Evolutionary conservation across 2,797 vertebrate species (phyloP).

Genomic region (Steatocranus sp.): DNA sequence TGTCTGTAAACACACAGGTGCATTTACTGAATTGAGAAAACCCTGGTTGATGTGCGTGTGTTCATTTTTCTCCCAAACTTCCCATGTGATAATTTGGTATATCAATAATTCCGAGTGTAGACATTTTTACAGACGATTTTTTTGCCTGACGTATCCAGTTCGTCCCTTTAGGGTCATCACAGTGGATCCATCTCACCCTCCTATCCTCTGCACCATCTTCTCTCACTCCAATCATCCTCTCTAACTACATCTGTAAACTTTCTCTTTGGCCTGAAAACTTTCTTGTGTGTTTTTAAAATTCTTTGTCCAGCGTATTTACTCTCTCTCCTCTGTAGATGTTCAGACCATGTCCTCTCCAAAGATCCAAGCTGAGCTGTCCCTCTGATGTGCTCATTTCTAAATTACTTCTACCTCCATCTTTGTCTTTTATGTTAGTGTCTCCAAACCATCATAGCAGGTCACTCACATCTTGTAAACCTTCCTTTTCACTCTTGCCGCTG

Average conservation of each 20-base stretch:
- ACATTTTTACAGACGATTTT: background rate
- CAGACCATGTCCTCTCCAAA: background rate
- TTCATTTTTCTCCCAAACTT: background rate
- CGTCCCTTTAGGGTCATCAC: fast-evolving
- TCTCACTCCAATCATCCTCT: background rate
- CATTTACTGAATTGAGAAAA: background rate
- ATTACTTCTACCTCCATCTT: background rate
- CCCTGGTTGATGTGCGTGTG: background rate
- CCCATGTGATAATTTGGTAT: background rate
- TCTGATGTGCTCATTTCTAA: background rate
- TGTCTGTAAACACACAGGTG: background rate
- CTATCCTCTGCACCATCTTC: background rate
- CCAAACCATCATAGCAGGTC: background rate
- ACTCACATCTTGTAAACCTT: background rate
- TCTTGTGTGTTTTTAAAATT: background rate
- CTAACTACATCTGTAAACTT: background rate
- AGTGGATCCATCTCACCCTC: background rate
- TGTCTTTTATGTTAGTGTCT: background rate
- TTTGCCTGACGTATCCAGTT: fast-evolving
- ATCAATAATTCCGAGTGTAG: background rate
- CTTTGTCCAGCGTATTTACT: background rate
- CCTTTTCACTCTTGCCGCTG: background rate
- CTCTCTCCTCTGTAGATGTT: background rate
- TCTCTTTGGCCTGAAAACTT: background rate
- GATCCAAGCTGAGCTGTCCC: background rate